A percentile compares a stretch with the other conserved stretches of the same genome.
Evolutionary conservation across 2,888 invertebrate genomes (phyloP).

Genomic region (Chalcis sispes): DNA sequence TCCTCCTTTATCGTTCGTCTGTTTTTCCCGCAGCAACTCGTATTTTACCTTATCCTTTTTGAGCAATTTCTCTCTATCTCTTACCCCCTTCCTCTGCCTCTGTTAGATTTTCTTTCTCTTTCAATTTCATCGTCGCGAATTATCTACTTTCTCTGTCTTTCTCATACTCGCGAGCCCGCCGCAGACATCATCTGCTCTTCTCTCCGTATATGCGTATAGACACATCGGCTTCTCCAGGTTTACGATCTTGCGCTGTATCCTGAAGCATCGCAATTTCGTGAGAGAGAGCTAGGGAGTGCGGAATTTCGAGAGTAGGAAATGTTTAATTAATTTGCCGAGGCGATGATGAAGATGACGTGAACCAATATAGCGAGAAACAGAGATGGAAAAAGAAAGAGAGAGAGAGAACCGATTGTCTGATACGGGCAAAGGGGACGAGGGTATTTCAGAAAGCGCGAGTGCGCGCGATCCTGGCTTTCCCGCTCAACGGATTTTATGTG

Average conservation of each 20-base stretch:
- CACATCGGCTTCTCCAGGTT: conserved; percentile 49
- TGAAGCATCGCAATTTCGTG: conserved; percentile 44
- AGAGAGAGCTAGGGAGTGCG: neutral
- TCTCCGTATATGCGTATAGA: neutral
- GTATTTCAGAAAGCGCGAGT: conserved; percentile 27
- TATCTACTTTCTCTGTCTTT: conserved; percentile 31
- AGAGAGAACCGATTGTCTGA: conserved; percentile 40
- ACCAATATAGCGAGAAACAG: conserved; percentile 36
- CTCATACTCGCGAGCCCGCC: conserved; percentile 1
- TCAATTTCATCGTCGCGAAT: conserved; percentile 46
- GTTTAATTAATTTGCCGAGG: conserved; percentile 55
- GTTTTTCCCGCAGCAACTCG: conserved; percentile 51
- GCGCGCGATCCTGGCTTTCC: neutral
- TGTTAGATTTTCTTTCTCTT: conserved; percentile 35
- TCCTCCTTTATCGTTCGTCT: conserved; percentile 63
- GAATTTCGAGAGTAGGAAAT: conserved; percentile 50
- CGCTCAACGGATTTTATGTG: too few relatives aligned
- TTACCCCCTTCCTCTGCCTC: conserved; percentile 55
- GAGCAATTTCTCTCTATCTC: conserved; percentile 46
- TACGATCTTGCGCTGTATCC: conserved; percentile 58
- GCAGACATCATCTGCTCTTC: conserved; percentile 35
- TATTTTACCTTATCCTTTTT: conserved; percentile 52
- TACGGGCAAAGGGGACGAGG: neutral
- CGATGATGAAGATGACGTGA: conserved; percentile 57
- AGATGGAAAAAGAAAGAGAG: neutral